Percentiles rank a stretch among this genome's conserved stretches.
phyloP scores from a whole-genome alignment of 2,113 vertebrate species.

The Anolis sagrei region DNA sequence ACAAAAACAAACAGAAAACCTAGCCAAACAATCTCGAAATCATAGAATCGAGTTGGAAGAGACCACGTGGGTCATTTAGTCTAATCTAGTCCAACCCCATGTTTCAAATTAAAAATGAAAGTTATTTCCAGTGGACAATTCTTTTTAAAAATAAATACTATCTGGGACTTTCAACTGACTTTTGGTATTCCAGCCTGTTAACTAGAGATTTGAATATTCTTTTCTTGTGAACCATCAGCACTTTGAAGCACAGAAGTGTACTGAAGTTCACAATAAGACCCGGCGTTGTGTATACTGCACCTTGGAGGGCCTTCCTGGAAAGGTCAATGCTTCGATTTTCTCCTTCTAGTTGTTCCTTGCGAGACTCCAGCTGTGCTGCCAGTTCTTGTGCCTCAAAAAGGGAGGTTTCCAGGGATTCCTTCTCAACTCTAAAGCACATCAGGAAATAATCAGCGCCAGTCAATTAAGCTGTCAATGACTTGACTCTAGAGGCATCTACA shows the following conservation, averaged over 20 bases:
- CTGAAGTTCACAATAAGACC: neutral
- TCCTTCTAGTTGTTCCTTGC: conserved; percentile 73
- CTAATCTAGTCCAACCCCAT: no score
- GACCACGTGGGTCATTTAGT: no score
- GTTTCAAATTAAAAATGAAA: no score
- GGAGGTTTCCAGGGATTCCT: conserved; percentile 80
- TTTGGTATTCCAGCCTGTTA: neutral
- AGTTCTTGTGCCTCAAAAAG: conserved; percentile 80
- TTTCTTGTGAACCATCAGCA: neutral
- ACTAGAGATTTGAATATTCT: neutral
- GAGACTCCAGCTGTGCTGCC: conserved; percentile 72
- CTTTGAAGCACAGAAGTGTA: neutral
- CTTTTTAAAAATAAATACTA: neutral
- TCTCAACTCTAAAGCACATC: conserved; percentile 75
- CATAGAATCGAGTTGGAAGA: no score
- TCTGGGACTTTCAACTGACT: neutral
- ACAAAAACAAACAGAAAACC: no score
- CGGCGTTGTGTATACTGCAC: conserved; percentile 68
- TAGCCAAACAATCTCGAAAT: no score
- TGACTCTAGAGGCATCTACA: neutral
- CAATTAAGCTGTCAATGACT: neutral
- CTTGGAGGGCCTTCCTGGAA: conserved; percentile 78
- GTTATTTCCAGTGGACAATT: neutral
- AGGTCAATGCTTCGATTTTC: conserved; percentile 69
- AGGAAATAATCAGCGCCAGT: neutral